These are phyloP conservation scores for Octodonta nipae DNA, from an alignment of 2,888 invertebrate genomes.

Conservation along the genomic window DNA sequence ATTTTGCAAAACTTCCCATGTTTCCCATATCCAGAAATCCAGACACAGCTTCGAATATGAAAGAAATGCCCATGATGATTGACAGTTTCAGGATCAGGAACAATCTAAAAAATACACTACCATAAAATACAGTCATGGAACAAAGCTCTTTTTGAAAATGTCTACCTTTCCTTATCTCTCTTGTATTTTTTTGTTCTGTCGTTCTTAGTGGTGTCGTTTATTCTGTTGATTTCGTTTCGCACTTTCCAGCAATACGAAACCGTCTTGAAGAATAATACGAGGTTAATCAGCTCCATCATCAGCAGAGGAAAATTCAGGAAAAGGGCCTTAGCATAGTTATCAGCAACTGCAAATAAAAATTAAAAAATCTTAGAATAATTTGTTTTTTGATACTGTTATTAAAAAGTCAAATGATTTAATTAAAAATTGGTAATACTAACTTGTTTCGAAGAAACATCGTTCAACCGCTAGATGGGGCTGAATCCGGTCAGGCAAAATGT, in stretches of 20 bases:
- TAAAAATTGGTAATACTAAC: no score
- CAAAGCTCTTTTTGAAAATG: not conserved
- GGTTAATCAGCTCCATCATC: conserved; percentile 49
- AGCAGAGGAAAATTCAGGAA: conserved; percentile 42
- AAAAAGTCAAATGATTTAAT: no score
- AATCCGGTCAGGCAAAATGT: conserved; percentile 36
- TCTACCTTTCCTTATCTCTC: conserved; percentile 55
- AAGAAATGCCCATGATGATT: conserved; percentile 67
- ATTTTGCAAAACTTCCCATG: conserved; percentile 37
- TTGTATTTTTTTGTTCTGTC: conserved; percentile 40
- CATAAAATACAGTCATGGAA: conserved; percentile 4
- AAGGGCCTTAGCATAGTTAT: conserved; percentile 20
- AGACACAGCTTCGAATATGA: conserved; percentile 54
- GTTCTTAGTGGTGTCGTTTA: conserved; percentile 48
- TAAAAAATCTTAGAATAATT: no score
- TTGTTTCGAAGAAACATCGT: conserved; percentile 50
- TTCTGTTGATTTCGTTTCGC: conserved; percentile 58
- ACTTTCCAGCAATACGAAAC: conserved; percentile 56
- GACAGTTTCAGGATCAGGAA: conserved; percentile 60
- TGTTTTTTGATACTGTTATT: no score
- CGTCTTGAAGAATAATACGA: conserved; percentile 56
- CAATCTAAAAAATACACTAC: conserved; percentile 47
- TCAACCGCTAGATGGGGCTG: conserved; percentile 46
- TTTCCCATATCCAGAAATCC: conserved; percentile 39
- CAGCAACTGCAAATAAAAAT: conserved; percentile 12